Conservation (phyloP, 2,797 vertebrate genomes). For the Syngnathus acus region DNA sequence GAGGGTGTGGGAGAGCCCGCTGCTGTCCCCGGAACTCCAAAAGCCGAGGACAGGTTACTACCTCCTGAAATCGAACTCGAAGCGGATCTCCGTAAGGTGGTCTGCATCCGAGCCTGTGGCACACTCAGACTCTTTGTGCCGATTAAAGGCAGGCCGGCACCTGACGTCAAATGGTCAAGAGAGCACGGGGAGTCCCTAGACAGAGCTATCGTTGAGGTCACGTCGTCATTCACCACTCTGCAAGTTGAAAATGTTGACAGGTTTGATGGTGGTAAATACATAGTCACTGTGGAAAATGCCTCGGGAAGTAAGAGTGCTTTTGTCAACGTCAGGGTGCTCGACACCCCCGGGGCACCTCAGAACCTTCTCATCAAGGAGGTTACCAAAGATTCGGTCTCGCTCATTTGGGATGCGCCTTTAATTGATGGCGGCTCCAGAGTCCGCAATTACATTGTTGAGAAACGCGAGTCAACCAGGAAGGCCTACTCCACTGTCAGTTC, state of each 20-base stretch:
- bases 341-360: conserved; percentile 91
- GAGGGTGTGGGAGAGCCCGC: conserved; percentile 93
- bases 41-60: conserved; percentile 89
- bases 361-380: conserved; percentile 89
- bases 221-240: conserved; percentile 86
- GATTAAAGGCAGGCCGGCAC: conserved; percentile 91
- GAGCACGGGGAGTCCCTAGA: conserved; percentile 88
- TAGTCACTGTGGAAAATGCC: conserved; percentile 87
- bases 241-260: conserved; percentile 90
- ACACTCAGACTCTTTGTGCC: conserved; percentile 94
- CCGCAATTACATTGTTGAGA: conserved; percentile 94
- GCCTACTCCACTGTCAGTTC: conserved; percentile 92
- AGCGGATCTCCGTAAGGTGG: conserved; percentile 91
- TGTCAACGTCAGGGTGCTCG: conserved; percentile 92
- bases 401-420: conserved; percentile 93
- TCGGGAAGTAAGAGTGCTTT: conserved; percentile 92
- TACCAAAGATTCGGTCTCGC: conserved; percentile 88
- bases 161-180: conserved; percentile 94
- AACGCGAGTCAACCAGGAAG: conserved; percentile 92
- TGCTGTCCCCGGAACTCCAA: conserved; percentile 85
- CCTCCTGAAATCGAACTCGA: conserved; percentile 95
- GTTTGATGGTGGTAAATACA: conserved; percentile 95
- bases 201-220: conserved; percentile 89
- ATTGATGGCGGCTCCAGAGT: conserved; percentile 95
- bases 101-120: conserved; percentile 88